phyloP scores from a whole-genome alignment of 2,797 vertebrate genomes.

The Monodelphis domestica region DNA sequence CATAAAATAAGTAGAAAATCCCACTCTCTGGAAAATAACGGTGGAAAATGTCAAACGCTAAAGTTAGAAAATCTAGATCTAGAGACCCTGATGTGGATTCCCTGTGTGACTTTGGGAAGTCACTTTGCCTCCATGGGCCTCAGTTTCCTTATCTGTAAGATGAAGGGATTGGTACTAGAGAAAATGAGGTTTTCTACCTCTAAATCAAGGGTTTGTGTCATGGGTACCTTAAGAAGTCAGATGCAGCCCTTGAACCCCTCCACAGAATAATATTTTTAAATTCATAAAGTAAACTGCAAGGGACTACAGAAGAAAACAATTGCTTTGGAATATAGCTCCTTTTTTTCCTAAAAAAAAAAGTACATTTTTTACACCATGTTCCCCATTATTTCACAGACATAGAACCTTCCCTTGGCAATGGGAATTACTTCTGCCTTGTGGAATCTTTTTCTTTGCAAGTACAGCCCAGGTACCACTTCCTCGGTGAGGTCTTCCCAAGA shows the following conservation, averaged over 20 bases:
- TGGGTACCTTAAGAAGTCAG: neutral
- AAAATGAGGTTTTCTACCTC: neutral
- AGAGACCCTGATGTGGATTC: neutral
- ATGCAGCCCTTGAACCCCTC: neutral
- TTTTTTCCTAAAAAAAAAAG: too few species aligned
- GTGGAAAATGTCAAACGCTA: neutral
- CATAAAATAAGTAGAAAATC: neutral
- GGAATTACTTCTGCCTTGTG: neutral
- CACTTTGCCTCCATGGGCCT: neutral
- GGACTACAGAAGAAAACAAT: neutral
- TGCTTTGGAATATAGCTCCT: neutral
- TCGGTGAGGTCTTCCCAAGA: neutral
- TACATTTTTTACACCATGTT: neutral
- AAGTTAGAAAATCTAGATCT: neutral
- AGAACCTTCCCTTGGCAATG: neutral
- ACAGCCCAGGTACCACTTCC: neutral
- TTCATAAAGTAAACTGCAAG: neutral
- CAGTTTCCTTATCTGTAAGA: neutral
- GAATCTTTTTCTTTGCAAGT: neutral
- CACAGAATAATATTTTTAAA: neutral
- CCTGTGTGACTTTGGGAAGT: neutral
- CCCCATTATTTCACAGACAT: neutral
- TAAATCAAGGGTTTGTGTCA: neutral
- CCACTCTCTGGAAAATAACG: neutral
- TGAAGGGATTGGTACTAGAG: neutral